Base-by-base conservation (phyloP, 2,797 vertebrate species). In the Pipistrellus pygmaeus region DNA sequence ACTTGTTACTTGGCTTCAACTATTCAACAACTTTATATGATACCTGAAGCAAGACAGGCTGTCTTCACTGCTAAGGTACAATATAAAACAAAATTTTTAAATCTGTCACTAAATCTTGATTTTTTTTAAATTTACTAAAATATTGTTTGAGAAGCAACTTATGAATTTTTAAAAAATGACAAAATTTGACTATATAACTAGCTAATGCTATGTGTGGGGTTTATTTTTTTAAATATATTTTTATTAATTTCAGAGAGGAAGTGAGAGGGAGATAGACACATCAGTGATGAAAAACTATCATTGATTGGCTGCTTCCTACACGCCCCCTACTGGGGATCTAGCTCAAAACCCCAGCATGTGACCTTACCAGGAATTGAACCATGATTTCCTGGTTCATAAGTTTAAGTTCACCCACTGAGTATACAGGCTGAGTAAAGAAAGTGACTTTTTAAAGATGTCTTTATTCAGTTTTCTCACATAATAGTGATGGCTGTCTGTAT, bases 1-100 rank as follows among this genome's bases (percentile, higher is more conserved):
- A 99, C 99, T 0, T 99, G 99, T 96, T 99, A 99, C 97, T 98
- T 99, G 98, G 99, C 99, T 81, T 99, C 99, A 93, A 99, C 99
- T 93, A 99, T 99, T 98, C 99, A 99, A 97, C 99, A 99, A 90
- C 98, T 99, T 3, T 99, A 99, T 98, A 99, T 99, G 99, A 99
- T 99, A 97, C 99, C 99, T 0, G 99, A 99, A 97, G 99, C 99
- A 62, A 98, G 99, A 2, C 99, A 99, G 97, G 99, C 99, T 10
- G 99, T 99, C 92, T 99, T 99, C 97, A 99, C 99, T 21, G 99
- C 99, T 64, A 99, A 99, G 98, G 99, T 99, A 97, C n/a, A 91
- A 27, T 81, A 8, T 83, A 66, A 91, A 86, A 89, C 0, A 64
- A 62, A 93, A 62, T 60, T 57, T 72, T 46, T 14, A 64, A 76